These are phyloP conservation scores for Podarcis siculus DNA, from an alignment of 2,797 vertebrate species.

Conservation along the genomic window DNA sequence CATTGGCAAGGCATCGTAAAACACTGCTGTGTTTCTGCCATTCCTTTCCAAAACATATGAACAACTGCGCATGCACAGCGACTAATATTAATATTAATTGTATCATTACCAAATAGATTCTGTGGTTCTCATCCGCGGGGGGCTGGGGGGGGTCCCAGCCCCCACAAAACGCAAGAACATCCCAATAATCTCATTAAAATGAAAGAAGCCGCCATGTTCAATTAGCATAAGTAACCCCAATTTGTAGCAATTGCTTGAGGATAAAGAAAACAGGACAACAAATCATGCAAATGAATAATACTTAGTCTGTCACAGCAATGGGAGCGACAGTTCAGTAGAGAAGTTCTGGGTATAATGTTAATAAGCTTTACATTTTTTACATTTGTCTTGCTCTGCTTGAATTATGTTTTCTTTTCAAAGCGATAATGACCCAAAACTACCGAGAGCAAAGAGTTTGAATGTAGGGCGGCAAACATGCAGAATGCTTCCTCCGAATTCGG, in stretches of 20 bases:
- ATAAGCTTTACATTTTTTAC: conserved; percentile 19
- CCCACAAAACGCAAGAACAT: conserved; percentile 48
- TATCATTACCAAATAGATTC: conserved; percentile 37
- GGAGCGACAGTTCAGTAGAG: background rate
- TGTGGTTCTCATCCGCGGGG: conserved; percentile 31
- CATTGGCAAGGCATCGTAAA: no score
- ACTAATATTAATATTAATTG: background rate
- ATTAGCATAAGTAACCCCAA: conserved; percentile 55
- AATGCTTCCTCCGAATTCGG: background rate
- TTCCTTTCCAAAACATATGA: background rate
- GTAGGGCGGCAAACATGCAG: background rate
- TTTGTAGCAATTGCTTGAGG: conserved; percentile 43
- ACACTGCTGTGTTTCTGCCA: background rate
- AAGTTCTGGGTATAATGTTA: background rate
- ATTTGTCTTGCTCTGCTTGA: background rate
- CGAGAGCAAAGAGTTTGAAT: background rate
- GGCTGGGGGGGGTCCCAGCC: background rate
- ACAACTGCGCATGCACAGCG: background rate
- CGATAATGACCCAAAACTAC: background rate
- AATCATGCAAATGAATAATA: conserved; percentile 2
- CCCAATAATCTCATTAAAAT: conserved; percentile 61
- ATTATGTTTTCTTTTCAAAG: background rate
- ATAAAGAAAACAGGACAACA: background rate
- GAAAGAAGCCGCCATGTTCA: conserved; percentile 52
- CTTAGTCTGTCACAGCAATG: conserved; percentile 5